A percentile compares a stretch with the other conserved stretches of the same genome.
phyloP scores from a whole-genome alignment of 2,797 vertebrate genomes.

The Avahi laniger region DNA sequence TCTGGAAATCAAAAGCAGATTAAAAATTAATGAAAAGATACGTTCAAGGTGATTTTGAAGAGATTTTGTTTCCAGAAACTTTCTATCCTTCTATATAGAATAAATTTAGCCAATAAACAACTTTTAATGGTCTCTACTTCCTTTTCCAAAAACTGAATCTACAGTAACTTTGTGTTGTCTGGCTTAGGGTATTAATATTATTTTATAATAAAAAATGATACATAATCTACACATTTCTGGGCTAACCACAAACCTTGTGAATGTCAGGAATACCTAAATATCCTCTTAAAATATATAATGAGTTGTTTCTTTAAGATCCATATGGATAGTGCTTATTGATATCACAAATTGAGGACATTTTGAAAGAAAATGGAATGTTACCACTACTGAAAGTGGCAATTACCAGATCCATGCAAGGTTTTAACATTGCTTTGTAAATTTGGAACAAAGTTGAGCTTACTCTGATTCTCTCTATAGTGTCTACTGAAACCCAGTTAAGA shows the following conservation, averaged over 20 bases:
- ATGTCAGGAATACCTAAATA: background rate
- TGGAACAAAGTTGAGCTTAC: background rate
- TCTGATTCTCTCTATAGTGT: background rate
- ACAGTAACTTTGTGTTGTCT: background rate
- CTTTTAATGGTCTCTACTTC: background rate
- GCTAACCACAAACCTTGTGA: background rate
- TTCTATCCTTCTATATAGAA: background rate
- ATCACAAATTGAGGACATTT: background rate
- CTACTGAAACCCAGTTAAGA: background rate
- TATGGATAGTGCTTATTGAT: background rate
- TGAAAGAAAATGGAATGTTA: background rate
- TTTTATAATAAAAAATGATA: constrained; percentile 7
- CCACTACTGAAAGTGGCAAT: background rate
- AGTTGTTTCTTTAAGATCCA: background rate
- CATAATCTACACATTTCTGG: background rate
- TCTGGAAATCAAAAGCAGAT: background rate
- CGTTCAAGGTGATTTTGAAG: constrained; percentile 35
- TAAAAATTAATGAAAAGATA: background rate
- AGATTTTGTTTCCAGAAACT: constrained; percentile 14
- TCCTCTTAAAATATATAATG: background rate
- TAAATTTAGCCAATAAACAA: background rate
- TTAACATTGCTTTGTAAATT: background rate
- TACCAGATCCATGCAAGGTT: background rate
- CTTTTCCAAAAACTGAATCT: background rate
- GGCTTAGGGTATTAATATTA: background rate